Conservation (phyloP, 1,140 invertebrate genomes). For the Pogonomyrmex barbatus region DNA sequence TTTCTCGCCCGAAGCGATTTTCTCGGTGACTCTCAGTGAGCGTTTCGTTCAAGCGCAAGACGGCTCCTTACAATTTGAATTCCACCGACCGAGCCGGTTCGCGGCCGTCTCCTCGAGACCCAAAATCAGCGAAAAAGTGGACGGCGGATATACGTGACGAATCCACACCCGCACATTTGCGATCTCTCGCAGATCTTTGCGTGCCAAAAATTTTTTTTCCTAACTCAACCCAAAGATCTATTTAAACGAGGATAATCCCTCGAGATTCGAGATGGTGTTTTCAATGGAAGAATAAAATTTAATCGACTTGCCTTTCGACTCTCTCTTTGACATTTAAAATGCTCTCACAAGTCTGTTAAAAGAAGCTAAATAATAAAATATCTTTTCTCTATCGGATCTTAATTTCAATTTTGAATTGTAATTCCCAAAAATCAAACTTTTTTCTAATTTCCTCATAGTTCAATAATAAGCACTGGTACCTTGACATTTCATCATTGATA, state of each 20-base stretch:
- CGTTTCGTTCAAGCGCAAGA: constrained; percentile 42
- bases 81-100: constrained; percentile 44
- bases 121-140: constrained; percentile 31
- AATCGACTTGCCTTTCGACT: background rate
- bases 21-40: constrained; percentile 66
- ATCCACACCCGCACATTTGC: background rate
- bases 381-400: background rate
- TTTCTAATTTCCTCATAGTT: background rate
- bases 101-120: background rate
- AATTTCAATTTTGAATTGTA: background rate
- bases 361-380: background rate
- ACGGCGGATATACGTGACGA: constrained; percentile 25
- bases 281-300: background rate
- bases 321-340: constrained; percentile 10
- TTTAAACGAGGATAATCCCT: background rate
- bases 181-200: background rate
- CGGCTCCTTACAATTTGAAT: constrained; percentile 68
- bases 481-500: constrained; percentile 18
- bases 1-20: constrained; percentile 78
- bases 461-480: background rate
- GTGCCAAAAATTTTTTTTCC: constrained; percentile 17
- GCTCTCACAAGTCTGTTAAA: background rate
- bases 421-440: background rate
- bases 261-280: background rate
- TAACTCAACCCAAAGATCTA: background rate